These are phyloP conservation scores for Pardalotus punctatus DNA, from an alignment of 2,113 vertebrate species.

Conservation along the genomic window DNA sequence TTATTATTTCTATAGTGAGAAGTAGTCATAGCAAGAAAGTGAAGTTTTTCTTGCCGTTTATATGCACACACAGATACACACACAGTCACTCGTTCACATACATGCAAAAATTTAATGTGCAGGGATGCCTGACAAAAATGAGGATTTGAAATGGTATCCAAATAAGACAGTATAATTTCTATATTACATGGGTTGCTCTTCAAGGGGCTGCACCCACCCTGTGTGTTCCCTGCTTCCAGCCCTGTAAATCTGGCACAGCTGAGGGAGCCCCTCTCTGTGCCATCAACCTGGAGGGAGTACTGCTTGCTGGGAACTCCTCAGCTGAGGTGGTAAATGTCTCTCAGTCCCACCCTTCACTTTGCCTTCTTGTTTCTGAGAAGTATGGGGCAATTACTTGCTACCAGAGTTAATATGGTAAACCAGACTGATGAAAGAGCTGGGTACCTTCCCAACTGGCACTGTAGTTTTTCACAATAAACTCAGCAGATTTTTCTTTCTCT, in stretches of 20 bases:
- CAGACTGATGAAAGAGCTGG: neutral
- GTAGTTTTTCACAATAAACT: neutral
- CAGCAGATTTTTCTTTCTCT: rapidly evolving
- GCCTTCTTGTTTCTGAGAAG: neutral
- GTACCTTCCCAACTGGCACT: neutral
- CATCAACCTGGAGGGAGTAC: neutral
- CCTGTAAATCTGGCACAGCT: neutral
- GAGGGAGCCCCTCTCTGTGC: neutral
- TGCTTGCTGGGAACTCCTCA: neutral
- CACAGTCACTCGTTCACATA: neutral
- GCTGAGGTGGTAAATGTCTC: neutral
- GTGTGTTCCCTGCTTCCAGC: neutral
- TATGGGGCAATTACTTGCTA: neutral
- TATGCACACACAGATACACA: neutral
- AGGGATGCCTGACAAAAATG: neutral
- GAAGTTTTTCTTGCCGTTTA: neutral
- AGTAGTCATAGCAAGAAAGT: neutral
- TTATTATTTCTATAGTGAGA: neutral
- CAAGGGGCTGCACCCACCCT: neutral
- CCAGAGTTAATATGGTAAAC: neutral
- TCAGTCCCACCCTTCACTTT: neutral
- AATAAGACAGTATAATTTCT: neutral
- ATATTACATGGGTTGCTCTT: neutral
- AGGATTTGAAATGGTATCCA: neutral
- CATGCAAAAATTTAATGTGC: neutral